Conservation (phyloP, 2,888 invertebrate species). For the Tipula vernalis region DNA sequence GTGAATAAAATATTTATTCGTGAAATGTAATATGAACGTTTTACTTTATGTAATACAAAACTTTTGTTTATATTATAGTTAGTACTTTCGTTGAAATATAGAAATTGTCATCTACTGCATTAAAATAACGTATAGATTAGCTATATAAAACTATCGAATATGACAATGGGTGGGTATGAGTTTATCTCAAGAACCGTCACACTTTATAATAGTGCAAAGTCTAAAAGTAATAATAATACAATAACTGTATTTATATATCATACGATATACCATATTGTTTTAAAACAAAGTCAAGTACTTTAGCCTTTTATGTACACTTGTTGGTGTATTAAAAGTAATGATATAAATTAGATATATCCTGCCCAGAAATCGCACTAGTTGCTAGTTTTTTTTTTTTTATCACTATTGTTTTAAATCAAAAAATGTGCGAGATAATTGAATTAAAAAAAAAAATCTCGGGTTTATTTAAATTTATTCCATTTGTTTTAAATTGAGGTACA, state of each 20-base stretch:
- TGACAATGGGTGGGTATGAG: neutral
- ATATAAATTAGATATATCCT: neutral
- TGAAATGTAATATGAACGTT: neutral
- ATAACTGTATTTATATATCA: neutral
- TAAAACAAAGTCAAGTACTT: neutral
- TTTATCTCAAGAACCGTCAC: neutral
- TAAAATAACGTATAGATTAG: neutral
- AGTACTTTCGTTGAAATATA: neutral
- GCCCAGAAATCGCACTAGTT: neutral
- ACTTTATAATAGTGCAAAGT: neutral
- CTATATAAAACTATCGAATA: neutral
- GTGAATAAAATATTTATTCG: neutral
- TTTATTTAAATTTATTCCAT: neutral
- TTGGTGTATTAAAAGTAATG: neutral
- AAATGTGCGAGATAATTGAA: neutral
- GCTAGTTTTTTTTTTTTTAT: neutral
- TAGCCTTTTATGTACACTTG: neutral
- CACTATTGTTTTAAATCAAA: neutral
- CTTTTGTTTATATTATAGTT: neutral
- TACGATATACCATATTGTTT: neutral
- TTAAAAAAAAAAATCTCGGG: neutral
- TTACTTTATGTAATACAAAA: neutral
- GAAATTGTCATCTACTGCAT: neutral
- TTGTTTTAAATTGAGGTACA: neutral
- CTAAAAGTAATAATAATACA: neutral